These are phyloP conservation scores for zebrafish (Danio rerio) DNA, from an alignment of 2,113 vertebrate genomes.

Conservation along the genomic window GRCz12tu NC_133200.1:34238501-34239000, in stretches of 20 bases:
- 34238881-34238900: slow-evolving; percentile 22
- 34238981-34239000: not conserved
- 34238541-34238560: not conserved
- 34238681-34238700: too few species aligned
- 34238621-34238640: too few species aligned
- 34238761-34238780: slow-evolving; percentile 55
- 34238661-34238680: too few species aligned
- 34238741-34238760: slow-evolving; percentile 59
- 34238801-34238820: slow-evolving; percentile 47
- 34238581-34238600: too few species aligned
- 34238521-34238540: too few species aligned
- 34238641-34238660: too few species aligned
- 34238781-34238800: slow-evolving; percentile 57
- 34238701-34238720: not conserved
- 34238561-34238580: too few species aligned
- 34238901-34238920: slow-evolving; percentile 37
- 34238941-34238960: not conserved
- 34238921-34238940: slow-evolving; percentile 49
- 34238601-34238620: too few species aligned
- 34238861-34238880: slow-evolving; percentile 50
- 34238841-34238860: slow-evolving; percentile 36
- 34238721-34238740: slow-evolving; percentile 56
- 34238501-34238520: too few species aligned
- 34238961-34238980: slow-evolving; percentile 3
- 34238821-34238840: slow-evolving; percentile 44